Evolutionary conservation across 2,113 vertebrate genomes (phyloP), one percentile per base, ranked within the genome.

Genomic region (Pelecanoides urinatrix): DNA sequence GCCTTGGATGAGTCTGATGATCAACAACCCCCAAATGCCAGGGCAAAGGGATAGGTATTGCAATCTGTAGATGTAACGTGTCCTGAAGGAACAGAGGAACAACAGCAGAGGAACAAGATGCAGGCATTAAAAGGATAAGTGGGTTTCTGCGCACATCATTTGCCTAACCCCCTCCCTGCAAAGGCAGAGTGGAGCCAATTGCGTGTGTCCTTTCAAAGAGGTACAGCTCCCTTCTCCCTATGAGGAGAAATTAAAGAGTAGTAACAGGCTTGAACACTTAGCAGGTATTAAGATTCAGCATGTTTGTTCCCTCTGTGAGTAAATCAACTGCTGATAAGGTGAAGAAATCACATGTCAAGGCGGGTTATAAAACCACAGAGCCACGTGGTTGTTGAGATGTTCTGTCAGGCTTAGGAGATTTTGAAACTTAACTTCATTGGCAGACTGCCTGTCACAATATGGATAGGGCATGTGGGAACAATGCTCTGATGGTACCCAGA

Each of bases 401-500:
- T 63, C 88, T 88, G 55, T 88, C 91, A 90, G 94, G 94, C 94
- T 97, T 95, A 97, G 95, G 86, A 91, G 96, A 96, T 96, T 97
- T 90, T 88, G 93, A 81, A 96, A 92, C 67, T 92, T 95, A 83
- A 67, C 85, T 86, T 78, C 26, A 0, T 58, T 97, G 95, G 95
- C 95, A 93, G 80, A 9, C 56, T 94, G 94, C 95, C 93, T 71
- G 50, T 36, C 72, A 7, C 40, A 16, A 66, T 47, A 56, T 65
- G 86, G 66, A 61, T 16, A 92, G 93, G 96, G 92, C 87, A 78
- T 86, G 44, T 87, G 91, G 89, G 87, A 97, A 58, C 93, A 96
- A 36, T 52, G 86, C 86, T 94, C 90, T 79, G 71, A 27, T 40
- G 67, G 93, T 90, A 42, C 42, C 42, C 61, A 30, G 66, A 12